phyloP scores from a whole-genome alignment of 2,797 vertebrate genomes.

The Ceryle rudis region DNA sequence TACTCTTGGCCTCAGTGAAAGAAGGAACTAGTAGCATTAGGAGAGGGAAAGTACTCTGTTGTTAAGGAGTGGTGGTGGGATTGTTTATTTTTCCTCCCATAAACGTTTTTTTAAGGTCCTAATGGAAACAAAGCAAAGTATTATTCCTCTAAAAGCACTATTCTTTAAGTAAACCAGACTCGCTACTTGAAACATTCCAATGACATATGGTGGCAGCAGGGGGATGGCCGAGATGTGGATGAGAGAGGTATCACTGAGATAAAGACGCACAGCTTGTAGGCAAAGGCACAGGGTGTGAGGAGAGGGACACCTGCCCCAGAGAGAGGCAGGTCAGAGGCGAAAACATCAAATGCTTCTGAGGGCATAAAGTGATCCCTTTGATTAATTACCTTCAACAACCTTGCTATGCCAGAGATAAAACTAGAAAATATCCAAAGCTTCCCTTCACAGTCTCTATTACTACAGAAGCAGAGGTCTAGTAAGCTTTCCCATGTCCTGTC shows the following conservation, averaged over 20 bases:
- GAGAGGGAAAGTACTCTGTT: constrained; percentile 70
- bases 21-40: constrained; percentile 63
- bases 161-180: constrained; percentile 75
- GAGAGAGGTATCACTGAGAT: neutral
- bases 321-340: neutral
- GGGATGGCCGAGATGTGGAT: neutral
- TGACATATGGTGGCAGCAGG: constrained; percentile 65
- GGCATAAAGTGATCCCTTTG: neutral
- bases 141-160: constrained; percentile 74
- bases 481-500: neutral
- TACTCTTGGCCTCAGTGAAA: constrained; percentile 46
- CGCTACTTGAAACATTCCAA: constrained; percentile 74
- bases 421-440: neutral
- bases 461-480: neutral
- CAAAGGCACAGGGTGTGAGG: neutral
- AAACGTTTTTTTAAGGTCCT: constrained; percentile 64
- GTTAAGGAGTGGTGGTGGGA: constrained; percentile 71
- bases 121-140: constrained; percentile 74
- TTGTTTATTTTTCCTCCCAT: constrained; percentile 76
- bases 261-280: neutral
- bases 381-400: neutral
- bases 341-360: neutral
- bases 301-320: neutral
- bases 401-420: neutral
- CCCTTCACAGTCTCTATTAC: neutral